Base-by-base conservation (phyloP, 2,113 vertebrate genomes). In the Oxyruncus cristatus region DNA sequence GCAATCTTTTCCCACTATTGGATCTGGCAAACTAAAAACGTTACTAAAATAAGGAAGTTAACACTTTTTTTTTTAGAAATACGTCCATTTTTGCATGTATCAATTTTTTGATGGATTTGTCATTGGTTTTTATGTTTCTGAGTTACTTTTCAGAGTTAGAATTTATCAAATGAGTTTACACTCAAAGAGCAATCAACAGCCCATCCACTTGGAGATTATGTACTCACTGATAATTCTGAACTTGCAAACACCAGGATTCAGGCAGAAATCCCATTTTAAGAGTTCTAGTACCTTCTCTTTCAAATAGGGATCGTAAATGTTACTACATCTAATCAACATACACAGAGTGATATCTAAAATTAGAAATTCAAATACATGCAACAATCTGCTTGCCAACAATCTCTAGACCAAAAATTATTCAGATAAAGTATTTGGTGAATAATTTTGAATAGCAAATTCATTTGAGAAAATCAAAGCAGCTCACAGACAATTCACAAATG, bases 351-450 rank as follows among this genome's bases (percentile, higher is more conserved):
- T 85, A 83, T 77, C 71, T 84, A 67, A 92, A 92, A 95, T 97
- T 95, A 95, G 86, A 94, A 96, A 95, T 95, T 95, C 93, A 97
- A 96, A 96, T 93, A 88, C 62, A 80, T 84, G 90, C 90, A 89
- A 96, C 76, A 94, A 90, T 93, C 93, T 89, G 82, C 95, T 96
- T 96, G 79, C 92, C 93, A 95, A 94, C 72, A 92, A 92, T 83
- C 92, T 97, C 92, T 75, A 85, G 78, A 94, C 92, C 88, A 95
- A 96, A 88, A 96, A 94, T 94, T 93, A 96, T 93, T 97, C 95
- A 88, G 85, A 91, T 92, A 94, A 96, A 96, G 92, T 89, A 93
- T 96, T 90, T 95, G 93, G 95, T 96, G 95, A 96, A 96, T 95
- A 93, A 96, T 94, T 96, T 94, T 92, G 96, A 94, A 95, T 93